Conservation (phyloP, 2,888 invertebrate genomes). For the Pyralis farinalis region DNA sequence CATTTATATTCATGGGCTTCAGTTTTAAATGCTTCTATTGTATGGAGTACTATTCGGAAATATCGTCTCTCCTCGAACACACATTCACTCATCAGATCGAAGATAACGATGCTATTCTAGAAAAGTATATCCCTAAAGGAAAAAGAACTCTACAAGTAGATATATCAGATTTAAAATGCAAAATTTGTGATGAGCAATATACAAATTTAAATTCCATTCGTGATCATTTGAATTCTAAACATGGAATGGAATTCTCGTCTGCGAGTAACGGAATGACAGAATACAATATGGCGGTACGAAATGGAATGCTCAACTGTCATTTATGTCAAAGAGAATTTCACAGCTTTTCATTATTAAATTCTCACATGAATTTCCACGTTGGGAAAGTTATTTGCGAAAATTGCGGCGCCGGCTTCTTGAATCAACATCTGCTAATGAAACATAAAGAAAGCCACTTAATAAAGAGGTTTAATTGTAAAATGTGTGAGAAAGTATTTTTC, state of each 20-base stretch:
- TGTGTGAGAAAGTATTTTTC: conserved; percentile 53
- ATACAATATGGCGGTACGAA: conserved; percentile 37
- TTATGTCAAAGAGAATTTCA: conserved; percentile 38
- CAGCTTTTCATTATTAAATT: conserved; percentile 38
- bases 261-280: conserved; percentile 50
- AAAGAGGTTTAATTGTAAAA: conserved; percentile 39
- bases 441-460: conserved; percentile 43
- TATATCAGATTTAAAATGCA: conserved; percentile 45
- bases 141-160: conserved; percentile 47
- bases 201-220: conserved; percentile 29
- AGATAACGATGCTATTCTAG: conserved; percentile 26
- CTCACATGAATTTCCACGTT: conserved; percentile 48
- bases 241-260: conserved; percentile 31
- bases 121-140: conserved; percentile 38
- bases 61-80: conserved; percentile 34
- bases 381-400: conserved; percentile 53
- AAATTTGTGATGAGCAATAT: conserved; percentile 29
- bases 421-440: conserved; percentile 38
- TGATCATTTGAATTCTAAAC: conserved; percentile 35
- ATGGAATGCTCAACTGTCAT: conserved; percentile 40
- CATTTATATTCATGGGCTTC: conserved; percentile 50
- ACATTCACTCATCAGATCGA: conserved; percentile 30
- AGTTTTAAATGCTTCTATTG: conserved; percentile 57
- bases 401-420: conserved; percentile 48
- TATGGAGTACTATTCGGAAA: conserved; percentile 37